These are phyloP conservation scores for Synaphobranchus kaupii DNA, from an alignment of 2,797 vertebrate species.

Conservation along the genomic window DNA sequence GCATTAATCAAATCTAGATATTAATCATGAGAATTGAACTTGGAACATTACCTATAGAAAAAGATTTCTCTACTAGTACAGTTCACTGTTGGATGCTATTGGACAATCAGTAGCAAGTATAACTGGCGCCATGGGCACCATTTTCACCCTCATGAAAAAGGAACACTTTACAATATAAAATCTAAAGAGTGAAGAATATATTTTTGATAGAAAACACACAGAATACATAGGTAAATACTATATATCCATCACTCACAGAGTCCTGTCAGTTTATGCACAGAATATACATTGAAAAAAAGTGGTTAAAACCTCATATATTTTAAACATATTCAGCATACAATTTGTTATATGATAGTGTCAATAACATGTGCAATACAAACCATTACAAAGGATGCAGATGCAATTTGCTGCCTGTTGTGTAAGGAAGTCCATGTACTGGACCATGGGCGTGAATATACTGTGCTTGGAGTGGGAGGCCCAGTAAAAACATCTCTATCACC, in stretches of 20 bases:
- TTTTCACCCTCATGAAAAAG: too few species aligned
- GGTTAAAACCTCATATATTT: neutral
- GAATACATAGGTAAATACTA: neutral
- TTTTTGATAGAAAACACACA: neutral
- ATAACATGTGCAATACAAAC: neutral
- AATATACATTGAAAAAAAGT: neutral
- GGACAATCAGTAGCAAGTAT: neutral
- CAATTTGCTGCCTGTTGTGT: too few species aligned
- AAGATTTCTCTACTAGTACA: neutral
- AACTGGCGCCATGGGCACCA: neutral
- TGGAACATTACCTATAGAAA: neutral
- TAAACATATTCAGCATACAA: neutral
- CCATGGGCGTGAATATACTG: neutral
- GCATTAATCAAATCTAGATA: neutral
- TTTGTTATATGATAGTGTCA: neutral
- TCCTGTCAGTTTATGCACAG: neutral
- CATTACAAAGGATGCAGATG: too few species aligned
- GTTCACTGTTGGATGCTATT: neutral
- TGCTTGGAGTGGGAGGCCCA: neutral
- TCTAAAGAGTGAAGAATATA: neutral
- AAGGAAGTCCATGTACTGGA: neutral
- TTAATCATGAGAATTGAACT: neutral
- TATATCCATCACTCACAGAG: neutral
- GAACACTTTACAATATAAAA: neutral
- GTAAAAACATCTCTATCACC: neutral